A percentile compares a stretch with the other conserved stretches of the same genome.
Conservation (phyloP, 1,140 invertebrate species). For the Caenorhabditis briggsae region DNA sequence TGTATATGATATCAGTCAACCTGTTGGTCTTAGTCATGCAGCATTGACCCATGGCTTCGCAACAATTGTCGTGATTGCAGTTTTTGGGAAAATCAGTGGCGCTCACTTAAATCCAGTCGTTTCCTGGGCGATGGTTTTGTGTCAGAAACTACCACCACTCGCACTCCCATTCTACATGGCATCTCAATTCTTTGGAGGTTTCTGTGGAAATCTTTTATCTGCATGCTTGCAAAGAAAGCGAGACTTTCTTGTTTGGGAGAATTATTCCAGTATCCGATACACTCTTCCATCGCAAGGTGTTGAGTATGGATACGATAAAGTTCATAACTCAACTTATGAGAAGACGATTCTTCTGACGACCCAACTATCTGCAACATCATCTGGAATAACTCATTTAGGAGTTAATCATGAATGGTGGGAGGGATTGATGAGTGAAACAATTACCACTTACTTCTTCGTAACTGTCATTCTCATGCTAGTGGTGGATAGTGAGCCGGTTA, state of each 20-base stretch:
- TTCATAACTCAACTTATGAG: neutral
- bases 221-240: conserved; percentile 57
- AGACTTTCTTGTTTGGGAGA: conserved; percentile 37
- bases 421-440: conserved; percentile 73
- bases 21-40: conserved; percentile 55
- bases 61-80: conserved; percentile 75
- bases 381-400: conserved; percentile 59
- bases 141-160: conserved; percentile 69
- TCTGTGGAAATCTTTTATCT: conserved; percentile 76
- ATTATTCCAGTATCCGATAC: neutral
- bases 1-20: conserved; percentile 37
- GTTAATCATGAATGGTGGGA: conserved; percentile 35
- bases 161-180: conserved; percentile 74
- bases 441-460: conserved; percentile 76
- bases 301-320: conserved; percentile 37
- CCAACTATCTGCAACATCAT: conserved; percentile 58
- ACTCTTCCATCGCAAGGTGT: neutral
- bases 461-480: conserved; percentile 76
- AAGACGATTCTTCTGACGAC: conserved; percentile 31
- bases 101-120: conserved; percentile 79
- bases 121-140: conserved; percentile 74
- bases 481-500: conserved; percentile 71
- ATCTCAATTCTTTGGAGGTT: conserved; percentile 76
- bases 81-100: conserved; percentile 78
- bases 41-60: conserved; percentile 76